Percentiles rank a stretch among this genome's conserved stretches.
phyloP scores from a whole-genome alignment of 1,140 invertebrate genomes.

The Glomeris maerens region DNA sequence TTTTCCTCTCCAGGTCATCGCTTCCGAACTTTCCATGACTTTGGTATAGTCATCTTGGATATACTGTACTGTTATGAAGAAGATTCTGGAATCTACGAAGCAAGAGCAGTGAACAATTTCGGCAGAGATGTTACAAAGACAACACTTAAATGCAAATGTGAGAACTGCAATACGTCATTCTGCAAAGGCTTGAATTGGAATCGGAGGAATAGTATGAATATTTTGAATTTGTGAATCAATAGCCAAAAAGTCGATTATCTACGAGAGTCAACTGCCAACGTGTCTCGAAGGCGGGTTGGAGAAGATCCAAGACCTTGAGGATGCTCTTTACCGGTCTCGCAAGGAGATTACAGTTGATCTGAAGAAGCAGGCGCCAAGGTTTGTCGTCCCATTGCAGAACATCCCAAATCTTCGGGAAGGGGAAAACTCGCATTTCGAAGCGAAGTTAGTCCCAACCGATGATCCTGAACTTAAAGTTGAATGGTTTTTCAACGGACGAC shows the following conservation, averaged over 20 bases:
- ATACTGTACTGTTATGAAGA: conserved; percentile 94
- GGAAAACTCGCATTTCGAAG: conserved; percentile 90
- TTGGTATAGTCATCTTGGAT: conserved; percentile 87
- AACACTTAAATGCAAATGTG: conserved; percentile 61
- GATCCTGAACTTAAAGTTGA: conserved; percentile 87
- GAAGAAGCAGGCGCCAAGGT: conserved; percentile 68
- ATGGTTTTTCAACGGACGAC: conserved; percentile 90
- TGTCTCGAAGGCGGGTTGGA: conserved; percentile 85
- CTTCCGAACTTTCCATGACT: conserved; percentile 92
- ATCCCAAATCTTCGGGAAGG: conserved; percentile 70
- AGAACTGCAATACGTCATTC: conserved; percentile 15
- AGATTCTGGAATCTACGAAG: conserved; percentile 86
- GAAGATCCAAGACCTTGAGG: conserved; percentile 83
- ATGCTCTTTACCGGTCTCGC: conserved; percentile 55
- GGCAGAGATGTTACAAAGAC: conserved; percentile 78
- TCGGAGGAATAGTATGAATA: background rate
- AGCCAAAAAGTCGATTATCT: conserved; percentile 75
- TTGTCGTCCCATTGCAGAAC: conserved; percentile 76
- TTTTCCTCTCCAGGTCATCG: conserved; percentile 64
- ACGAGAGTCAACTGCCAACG: conserved; percentile 86
- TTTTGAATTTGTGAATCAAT: conserved; percentile 2
- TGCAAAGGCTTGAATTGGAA: no score
- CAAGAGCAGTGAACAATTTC: conserved; percentile 76
- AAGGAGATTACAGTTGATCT: conserved; percentile 53
- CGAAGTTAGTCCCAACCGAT: conserved; percentile 74